Conservation (phyloP, 2,113 vertebrate genomes). For the Galeopterus variegatus region DNA sequence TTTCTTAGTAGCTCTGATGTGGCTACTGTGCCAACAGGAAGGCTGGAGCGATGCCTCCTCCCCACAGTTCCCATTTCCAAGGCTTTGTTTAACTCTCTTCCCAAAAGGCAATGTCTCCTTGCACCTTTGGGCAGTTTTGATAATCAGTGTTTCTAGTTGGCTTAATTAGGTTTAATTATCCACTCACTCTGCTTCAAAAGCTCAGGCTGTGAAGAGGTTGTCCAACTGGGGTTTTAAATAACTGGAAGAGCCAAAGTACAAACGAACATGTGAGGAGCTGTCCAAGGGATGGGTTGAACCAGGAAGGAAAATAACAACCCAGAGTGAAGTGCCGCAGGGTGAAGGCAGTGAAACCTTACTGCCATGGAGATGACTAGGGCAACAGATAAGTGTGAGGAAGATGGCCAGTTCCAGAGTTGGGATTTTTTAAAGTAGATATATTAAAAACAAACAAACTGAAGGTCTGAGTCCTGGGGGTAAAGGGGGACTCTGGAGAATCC, state of each 20-base stretch:
- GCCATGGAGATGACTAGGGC: not conserved
- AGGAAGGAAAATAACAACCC: not conserved
- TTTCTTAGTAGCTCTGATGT: accelerated
- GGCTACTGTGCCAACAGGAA: not conserved
- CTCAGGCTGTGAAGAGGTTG: not conserved
- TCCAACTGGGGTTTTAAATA: not conserved
- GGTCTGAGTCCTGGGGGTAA: not conserved
- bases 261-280: not conserved
- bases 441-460: not conserved
- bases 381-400: not conserved
- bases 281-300: not conserved
- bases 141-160: not conserved
- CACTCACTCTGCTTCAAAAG: constrained; percentile 6
- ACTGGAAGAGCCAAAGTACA: not conserved
- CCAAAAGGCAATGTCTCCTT: not conserved
- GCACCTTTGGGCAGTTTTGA: not conserved
- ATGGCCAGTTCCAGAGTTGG: not conserved
- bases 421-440: not conserved
- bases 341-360: not conserved
- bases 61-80: not conserved
- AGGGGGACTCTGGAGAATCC: not conserved
- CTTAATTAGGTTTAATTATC: constrained; percentile 6
- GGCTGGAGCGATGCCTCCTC: not conserved
- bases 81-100: not conserved
- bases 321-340: not conserved